Base-by-base conservation (phyloP, 2,113 vertebrate genomes). In the Typhlomys cinereus region DNA sequence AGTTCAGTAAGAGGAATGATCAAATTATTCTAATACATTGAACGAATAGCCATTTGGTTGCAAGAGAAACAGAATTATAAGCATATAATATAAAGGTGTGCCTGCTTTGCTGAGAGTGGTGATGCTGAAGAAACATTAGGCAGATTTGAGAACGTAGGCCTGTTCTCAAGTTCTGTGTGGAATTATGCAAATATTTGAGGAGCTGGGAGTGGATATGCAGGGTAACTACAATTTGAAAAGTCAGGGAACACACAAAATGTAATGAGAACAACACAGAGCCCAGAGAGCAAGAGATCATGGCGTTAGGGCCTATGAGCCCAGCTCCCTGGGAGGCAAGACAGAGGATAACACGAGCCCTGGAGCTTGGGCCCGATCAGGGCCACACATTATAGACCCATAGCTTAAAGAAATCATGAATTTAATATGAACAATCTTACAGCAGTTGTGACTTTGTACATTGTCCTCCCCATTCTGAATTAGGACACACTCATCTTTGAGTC, bases 101-200 rank as follows among this genome's bases (percentile, higher is more conserved):
- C 54, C 54, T 57, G 21, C 21, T 18, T 57, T 57, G 54, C 54
- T 57, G 54, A 21, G 21, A 17, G 21, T 4, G 54, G 21, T 57
- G 54, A 15, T 21, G 21, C 4, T 57, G 54, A 21, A 57, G 54
- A 14, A 57, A 57, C 54, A 18, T 4, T 57, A 85, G 29, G 29
- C 46, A 88, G 46, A 71, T 83, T 90, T 79, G 88, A 88, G n/a
- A 76, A 91, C 29, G 76, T 91, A 59, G 83, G 23, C 41, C 36
- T 90, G 48, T 4, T 87, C 76, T 92, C 44, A 69, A 9, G 81
- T 78, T 79, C 48, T 52, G 14, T 86, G 12, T 89, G 79, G 48
- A 91, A 89, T 78, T 73, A 41, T 86, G 17, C 21, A 54, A 31
- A 14, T 46, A 31, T 75, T 76, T 75, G 31, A 59, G 67, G 31